phyloP scores from a whole-genome alignment of 1,140 invertebrate species.

The Saccostrea cuccullata region DNA sequence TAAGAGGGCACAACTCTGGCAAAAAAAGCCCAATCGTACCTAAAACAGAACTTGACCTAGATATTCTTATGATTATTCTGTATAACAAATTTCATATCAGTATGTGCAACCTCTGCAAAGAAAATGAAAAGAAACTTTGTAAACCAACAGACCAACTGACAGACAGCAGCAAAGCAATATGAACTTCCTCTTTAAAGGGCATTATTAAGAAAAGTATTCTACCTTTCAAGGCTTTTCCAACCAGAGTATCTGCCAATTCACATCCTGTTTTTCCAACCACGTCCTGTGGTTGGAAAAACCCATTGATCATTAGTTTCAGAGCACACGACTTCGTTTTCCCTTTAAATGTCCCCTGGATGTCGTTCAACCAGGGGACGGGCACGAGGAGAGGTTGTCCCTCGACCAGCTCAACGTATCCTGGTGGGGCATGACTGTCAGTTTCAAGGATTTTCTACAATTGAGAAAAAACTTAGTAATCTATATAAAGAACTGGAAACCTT shows the following conservation, averaged over 20 bases:
- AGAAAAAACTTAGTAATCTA: background rate
- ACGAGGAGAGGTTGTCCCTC: background rate
- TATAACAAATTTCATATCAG: no score
- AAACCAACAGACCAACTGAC: no score
- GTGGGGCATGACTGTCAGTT: background rate
- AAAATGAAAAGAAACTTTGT: no score
- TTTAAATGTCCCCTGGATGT: slow-evolving; percentile 1
- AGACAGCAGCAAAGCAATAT: no score
- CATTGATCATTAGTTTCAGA: background rate
- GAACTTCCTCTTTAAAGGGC: background rate
- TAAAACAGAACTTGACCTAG: no score
- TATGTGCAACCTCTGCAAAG: no score
- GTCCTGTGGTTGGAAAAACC: slow-evolving; percentile 1
- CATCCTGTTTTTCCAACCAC: slow-evolving; percentile 1
- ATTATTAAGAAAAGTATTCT: background rate
- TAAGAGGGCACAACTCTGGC: background rate
- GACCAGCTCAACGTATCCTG: background rate
- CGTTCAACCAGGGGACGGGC: background rate
- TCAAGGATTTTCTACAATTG: slow-evolving; percentile 1
- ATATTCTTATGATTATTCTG: no score
- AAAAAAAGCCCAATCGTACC: no score
- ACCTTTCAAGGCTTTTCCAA: background rate
- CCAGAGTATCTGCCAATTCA: background rate
- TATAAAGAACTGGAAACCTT: background rate
- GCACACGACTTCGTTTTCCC: background rate